phyloP scores from a whole-genome alignment of 1,140 invertebrate genomes.

The Eulimnadia texana region DNA sequence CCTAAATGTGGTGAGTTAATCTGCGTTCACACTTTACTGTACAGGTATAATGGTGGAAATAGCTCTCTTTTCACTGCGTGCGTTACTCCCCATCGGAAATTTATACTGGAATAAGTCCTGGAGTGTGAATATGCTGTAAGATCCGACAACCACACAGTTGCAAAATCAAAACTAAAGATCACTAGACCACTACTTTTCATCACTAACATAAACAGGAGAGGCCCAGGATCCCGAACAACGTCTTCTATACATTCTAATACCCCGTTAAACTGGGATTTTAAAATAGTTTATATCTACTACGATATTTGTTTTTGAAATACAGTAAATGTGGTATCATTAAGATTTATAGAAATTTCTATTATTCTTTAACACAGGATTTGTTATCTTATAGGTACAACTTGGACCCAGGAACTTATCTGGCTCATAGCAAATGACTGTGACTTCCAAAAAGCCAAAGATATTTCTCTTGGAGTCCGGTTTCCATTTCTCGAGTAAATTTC shows the following conservation, averaged over 20 bases:
- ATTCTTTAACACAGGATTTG: neutral
- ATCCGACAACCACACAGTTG: too few species aligned
- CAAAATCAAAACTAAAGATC: too few species aligned
- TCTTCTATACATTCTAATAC: too few species aligned
- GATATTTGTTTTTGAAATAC: too few species aligned
- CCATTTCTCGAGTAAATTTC: constrained; percentile 32
- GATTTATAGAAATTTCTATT: neutral
- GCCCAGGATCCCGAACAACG: too few species aligned
- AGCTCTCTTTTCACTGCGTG: neutral
- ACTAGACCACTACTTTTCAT: too few species aligned
- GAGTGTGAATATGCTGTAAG: too few species aligned
- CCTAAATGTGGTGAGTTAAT: constrained; percentile 13
- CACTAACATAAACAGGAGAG: too few species aligned
- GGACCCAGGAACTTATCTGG: constrained; percentile 44
- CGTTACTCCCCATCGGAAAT: neutral
- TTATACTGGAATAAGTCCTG: too few species aligned
- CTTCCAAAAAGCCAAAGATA: constrained; percentile 31
- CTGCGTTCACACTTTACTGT: neutral
- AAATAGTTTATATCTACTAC: neutral
- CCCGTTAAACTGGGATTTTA: neutral
- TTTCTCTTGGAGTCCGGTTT: constrained; percentile 24
- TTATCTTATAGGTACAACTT: too few species aligned
- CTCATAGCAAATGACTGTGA: constrained; percentile 36
- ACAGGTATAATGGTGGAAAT: too few species aligned
- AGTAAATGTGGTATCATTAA: too few species aligned